Base-by-base conservation (phyloP, 1,140 invertebrate genomes). In the Caerostris extrusa region DNA sequence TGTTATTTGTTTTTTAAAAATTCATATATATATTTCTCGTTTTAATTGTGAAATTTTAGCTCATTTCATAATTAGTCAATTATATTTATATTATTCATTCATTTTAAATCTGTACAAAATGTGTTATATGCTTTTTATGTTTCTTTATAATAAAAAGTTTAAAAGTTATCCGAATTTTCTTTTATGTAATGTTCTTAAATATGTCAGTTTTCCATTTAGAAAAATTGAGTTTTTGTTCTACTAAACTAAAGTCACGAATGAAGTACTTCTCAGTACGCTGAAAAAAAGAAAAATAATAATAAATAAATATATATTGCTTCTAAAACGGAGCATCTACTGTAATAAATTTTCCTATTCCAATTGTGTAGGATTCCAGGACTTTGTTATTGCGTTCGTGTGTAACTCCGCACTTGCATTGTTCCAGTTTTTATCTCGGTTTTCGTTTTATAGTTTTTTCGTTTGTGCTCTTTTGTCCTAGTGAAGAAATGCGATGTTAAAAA, bases 291-390 rank as follows among this genome's bases (percentile, higher is more conserved):
- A 77, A 50, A 34, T 34, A 34, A 34, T 34, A 34, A 34, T 34
- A 34, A 34, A 34, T 34, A 34, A 34, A 34, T 34, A 34, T 34
- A 34, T 50, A 53, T 7, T 71, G 19, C 69, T 71, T 19, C 69
- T 71, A 71, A 77, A 77, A 77, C 34, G 34, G 34, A 3, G 57
- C 82, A 55, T 83, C 82, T 57, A 19, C 55, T 19, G 82, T 8
- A 83, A 83, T 83, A 83, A 83, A 83, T 83, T 58, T 58, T 58
- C 82, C 14, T 19, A 83, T 83, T 58, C 82, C 56, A 83, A 83
- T 83, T 83, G 57, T 83, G n/a, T 58, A 19, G 6, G 14, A 14
- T 10, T 34, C 19, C 8, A 83, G 55, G n/a, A 19, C 55, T 57
- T 19, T 3, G 7, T 5, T 83, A 57, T n/a, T 83, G 17, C 82